Evolutionary conservation across 2,797 vertebrate species (phyloP), one percentile per base, ranked within the genome.

Genomic region (Onychomys leucogaster): DNA sequence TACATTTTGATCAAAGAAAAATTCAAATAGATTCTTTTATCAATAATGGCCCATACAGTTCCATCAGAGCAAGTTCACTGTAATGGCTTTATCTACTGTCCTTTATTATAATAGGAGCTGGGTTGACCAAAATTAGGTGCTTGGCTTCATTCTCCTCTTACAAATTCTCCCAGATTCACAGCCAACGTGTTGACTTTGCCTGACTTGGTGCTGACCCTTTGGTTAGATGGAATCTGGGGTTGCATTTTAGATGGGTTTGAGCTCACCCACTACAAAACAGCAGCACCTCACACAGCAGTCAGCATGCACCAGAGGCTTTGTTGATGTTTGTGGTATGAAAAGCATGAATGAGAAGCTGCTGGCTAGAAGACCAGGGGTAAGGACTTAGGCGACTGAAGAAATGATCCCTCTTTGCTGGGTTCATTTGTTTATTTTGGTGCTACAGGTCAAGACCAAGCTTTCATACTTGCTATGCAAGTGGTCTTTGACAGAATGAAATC

Each of bases 1-100:
- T 21, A 88, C 59, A 52, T 65, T 80, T 92, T 89, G 5, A 67
- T 96, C 65, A 90, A 84, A 86, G 85, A 55, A 75, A 73, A 34
- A 16, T 90, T 96, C 37, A 73, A 91, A 63, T 67, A 95, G 32
- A 34, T 9, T 37, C 9, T n/a, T 85, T 92, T 65, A 59, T 59
- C 17, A 90, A 76, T 75, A 92, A 86, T 49, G 41, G 12, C 11
- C 55, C 25, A 78, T 80, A 19, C 1, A 43, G 32, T 76, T 65
- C 21, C 78, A 25, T 82, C 83, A 55, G 34, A 97, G 65, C 43
- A 55, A 8, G 71, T 91, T 85, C 10, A 91, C 76, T 90, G 93
- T 71, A 59, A 61, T 2, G 2, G 0, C 29, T 87, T 9, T 84
- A 32, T 84, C 23, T 9, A 93, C 88, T 80, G 14, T 37, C 25